phyloP scores from a whole-genome alignment of 2,888 invertebrate genomes.

The Cylindroiulus punctatus region DNA sequence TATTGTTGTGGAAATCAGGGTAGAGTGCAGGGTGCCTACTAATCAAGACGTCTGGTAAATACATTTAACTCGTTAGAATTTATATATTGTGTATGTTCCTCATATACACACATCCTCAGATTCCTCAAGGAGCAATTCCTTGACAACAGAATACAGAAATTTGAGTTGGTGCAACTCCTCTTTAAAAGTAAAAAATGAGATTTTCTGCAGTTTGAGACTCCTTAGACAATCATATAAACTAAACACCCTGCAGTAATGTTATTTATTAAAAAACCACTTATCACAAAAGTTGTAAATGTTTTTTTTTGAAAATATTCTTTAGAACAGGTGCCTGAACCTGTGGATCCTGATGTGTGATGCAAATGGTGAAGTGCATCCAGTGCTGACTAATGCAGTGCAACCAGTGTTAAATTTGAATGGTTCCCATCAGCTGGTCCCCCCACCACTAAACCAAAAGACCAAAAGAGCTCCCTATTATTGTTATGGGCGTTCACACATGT shows the following conservation, averaged over 20 bases:
- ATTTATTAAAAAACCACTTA: conserved; percentile 23
- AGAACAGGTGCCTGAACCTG: background rate
- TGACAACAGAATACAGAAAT: too few species aligned
- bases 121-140: too few species aligned
- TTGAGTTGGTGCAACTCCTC: too few species aligned
- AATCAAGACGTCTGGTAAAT: background rate
- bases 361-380: too few species aligned
- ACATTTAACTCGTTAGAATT: background rate
- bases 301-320: conserved; percentile 24
- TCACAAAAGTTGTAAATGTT: background rate
- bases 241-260: background rate
- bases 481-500: background rate
- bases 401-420: background rate
- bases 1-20: background rate
- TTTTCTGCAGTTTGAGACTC: background rate
- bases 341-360: background rate
- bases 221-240: background rate
- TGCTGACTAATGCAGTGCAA: conserved; percentile 15
- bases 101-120: too few species aligned
- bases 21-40: conserved; percentile 13
- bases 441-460: background rate
- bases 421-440: too few species aligned
- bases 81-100: background rate
- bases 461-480: background rate
- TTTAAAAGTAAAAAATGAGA: too few species aligned